Evolutionary conservation across 2,888 invertebrate genomes (phyloP).

Genomic region (Metopia argyrocephala): DNA sequence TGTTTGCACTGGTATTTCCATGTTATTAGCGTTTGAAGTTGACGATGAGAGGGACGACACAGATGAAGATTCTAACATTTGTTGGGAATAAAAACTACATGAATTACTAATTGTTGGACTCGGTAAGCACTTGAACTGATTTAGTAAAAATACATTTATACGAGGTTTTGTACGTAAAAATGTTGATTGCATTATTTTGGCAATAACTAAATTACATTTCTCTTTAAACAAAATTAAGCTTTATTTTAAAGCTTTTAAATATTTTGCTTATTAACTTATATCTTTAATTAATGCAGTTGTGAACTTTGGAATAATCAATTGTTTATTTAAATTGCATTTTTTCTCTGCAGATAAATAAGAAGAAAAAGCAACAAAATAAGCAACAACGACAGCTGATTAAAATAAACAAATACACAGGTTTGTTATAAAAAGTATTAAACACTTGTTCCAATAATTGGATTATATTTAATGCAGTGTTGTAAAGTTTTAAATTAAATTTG

Average conservation of each 20-base stretch:
- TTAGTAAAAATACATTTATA: slow-evolving; percentile 56
- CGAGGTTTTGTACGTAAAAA: slow-evolving; percentile 58
- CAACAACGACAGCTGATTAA: slow-evolving; percentile 26
- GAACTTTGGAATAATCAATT: slow-evolving; percentile 60
- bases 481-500: too few species aligned
- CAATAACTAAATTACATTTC: slow-evolving; percentile 30
- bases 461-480: background rate
- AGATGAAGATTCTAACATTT: slow-evolving; percentile 36
- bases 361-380: background rate
- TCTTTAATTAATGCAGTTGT: slow-evolving; percentile 9
- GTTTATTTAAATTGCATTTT: slow-evolving; percentile 44
- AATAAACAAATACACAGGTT: slow-evolving; percentile 2
- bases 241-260: slow-evolving; percentile 13
- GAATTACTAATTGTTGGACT: slow-evolving; percentile 50
- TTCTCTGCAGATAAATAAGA: background rate
- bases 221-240: slow-evolving; percentile 23
- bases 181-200: slow-evolving; percentile 56
- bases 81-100: slow-evolving; percentile 59
- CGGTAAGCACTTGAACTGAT: slow-evolving; percentile 58
- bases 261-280: background rate
- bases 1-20: slow-evolving; percentile 73
- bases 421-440: background rate
- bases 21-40: slow-evolving; percentile 36
- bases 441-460: too few species aligned
- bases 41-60: slow-evolving; percentile 17